Base-by-base conservation (phyloP, 2,113 vertebrate genomes). In the Oncorhynchus keta region DNA sequence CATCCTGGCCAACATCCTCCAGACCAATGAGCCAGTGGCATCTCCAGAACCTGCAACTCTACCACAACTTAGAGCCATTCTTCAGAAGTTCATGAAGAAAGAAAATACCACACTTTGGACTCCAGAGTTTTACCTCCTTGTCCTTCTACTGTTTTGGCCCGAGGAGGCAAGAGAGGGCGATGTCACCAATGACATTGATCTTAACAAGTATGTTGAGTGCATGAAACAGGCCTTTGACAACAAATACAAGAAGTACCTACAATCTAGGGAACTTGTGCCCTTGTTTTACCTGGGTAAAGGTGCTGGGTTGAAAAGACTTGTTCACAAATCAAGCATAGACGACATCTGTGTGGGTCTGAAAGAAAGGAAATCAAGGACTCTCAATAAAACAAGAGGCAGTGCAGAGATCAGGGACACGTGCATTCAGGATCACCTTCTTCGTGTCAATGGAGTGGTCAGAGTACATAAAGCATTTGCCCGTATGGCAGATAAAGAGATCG, bases 201-300 rank as follows among this genome's bases (percentile, higher is more conserved):
- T 68, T 5, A 68, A 68, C 26, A 68, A 13, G 30, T 32, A 32
- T 35, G 30, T 35, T 18, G 66, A 28, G n/a, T 30, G 12, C 12
- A 68, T 68, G 66, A 68, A 32, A 16, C 66, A 32, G 12, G 16
- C 66, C 16, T 68, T 32, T 35, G 26, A 68, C 12, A 68, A 68
- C 14, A 68, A 30, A 68, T 68, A 68, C 66, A 30, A 35, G 30
- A 68, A 32, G 13, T 68, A 68, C 66, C 30, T 68, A 16, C 66
- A 35, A 68, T 68, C 30, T 32, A 35, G 66, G 66, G 30, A 68
- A 32, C 66, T 68, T 68, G 66, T 68, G 26, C 66, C 66, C 66
- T 68, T 68, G 66, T 68, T 68, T 28, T 68, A 68, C 30, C 30
- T 68, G 12, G 66, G 66, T 2, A 18, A 22, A 20, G 28, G 28